Base-by-base conservation (phyloP, 1,140 invertebrate genomes). In the Belonocnema kinseyi region DNA sequence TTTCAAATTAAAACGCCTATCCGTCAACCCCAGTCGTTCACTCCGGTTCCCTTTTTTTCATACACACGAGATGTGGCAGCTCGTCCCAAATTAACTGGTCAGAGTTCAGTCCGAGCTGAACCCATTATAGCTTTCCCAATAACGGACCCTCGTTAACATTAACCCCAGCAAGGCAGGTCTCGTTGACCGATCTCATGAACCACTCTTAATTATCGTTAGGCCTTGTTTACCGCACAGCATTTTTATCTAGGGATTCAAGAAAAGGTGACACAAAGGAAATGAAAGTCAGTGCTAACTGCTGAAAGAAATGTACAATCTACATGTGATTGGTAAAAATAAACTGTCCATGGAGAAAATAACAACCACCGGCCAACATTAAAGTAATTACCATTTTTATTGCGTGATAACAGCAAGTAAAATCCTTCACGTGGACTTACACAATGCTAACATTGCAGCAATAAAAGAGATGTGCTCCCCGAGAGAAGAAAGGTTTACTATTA, bases 121-220 rank as follows among this genome's bases (percentile, higher is more conserved):
- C 83, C 83, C 82, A 82, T 81, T 80, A 74, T 76, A 77, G 77
- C 81, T 83, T 81, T 80, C 73, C 81, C 74, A 79, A 77, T 83
- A 84, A 82, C 83, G 85, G 80, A 83, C 79, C 82, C 85, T 87
- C 85, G 85, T 26, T 26, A 26, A 26, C 21, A 26, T 88, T 87
- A 87, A 88, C 85, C 81, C 77, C 78, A 51, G 78, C 78, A 80
- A 78, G 80, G 81, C 73, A 78, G 83, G 79, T 85, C 84, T 83
- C 76, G 79, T 85, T 79, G 74, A 72, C 77, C 79, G 81, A 78
- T 85, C 84, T 83, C 77, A 80, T 83, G 78, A 72, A 72, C 75
- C 80, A 74, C 78, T 83, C 85, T 87, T 82, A 87, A 87, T 87
- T 88, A 85, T 77, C 82, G 77, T 78, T 50, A 70, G 77, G 75